These are phyloP conservation scores for Xerus rutilus DNA, from an alignment of 2,797 vertebrate genomes.

Conservation along the genomic window DNA sequence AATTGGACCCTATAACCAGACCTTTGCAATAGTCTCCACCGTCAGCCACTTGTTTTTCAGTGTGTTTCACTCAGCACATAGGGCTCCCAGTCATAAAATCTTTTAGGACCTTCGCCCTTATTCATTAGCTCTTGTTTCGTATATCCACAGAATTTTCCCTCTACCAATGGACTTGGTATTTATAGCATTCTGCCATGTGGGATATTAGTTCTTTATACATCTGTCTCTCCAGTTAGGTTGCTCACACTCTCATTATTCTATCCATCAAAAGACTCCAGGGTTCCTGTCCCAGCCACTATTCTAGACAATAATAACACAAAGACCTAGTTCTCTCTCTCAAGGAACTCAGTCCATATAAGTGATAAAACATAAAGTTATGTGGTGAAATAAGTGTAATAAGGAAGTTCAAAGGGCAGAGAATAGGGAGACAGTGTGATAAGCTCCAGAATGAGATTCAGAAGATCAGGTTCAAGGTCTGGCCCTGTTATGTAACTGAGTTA, in stretches of 20 bases:
- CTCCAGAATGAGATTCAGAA: neutral
- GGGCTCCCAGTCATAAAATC: neutral
- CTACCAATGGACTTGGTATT: neutral
- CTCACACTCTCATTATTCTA: neutral
- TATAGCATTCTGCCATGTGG: neutral
- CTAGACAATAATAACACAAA: neutral
- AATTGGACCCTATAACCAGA: neutral
- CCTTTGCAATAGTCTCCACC: neutral
- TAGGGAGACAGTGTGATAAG: neutral
- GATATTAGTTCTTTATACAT: neutral
- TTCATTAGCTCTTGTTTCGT: neutral
- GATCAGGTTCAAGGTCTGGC: neutral
- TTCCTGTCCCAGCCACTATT: neutral
- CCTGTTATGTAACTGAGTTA: neutral
- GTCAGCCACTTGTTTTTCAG: neutral
- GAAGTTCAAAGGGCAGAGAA: constrained; percentile 45
- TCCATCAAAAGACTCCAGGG: neutral
- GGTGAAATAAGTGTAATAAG: constrained; percentile 1
- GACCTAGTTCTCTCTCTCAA: neutral
- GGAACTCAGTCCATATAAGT: neutral
- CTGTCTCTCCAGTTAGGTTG: neutral
- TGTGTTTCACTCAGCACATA: neutral
- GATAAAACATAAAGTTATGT: constrained; percentile 17
- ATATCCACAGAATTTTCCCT: neutral
- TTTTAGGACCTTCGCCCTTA: neutral